phyloP scores from a whole-genome alignment of 2,888 invertebrate genomes.

The Leptinotarsa rubiginosa region DNA sequence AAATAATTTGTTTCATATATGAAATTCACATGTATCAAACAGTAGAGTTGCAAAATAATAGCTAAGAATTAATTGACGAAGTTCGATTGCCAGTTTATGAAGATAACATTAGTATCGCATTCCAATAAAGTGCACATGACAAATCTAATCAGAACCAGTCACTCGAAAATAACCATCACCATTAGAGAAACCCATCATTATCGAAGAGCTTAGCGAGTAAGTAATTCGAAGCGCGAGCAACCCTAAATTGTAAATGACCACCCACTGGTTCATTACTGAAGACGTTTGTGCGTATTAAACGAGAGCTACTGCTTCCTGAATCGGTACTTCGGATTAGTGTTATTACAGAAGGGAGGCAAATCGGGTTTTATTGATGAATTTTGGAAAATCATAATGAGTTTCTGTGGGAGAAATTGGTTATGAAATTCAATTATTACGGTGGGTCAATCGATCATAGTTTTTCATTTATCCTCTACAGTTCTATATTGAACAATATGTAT shows the following conservation, averaged over 20 bases:
- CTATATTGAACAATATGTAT: too few species aligned
- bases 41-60: not conserved
- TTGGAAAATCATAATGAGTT: not conserved
- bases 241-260: conserved; percentile 4
- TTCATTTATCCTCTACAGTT: too few species aligned
- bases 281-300: conserved; percentile 3
- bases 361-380: not conserved
- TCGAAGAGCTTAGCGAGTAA: conserved; percentile 2
- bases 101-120: too few species aligned
- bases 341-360: not conserved
- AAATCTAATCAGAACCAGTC: not conserved
- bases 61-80: not conserved
- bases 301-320: not conserved
- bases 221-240: not conserved
- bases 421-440: not conserved
- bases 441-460: too few species aligned
- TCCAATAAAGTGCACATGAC: not conserved
- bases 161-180: not conserved
- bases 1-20: too few species aligned
- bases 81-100: not conserved
- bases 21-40: too few species aligned
- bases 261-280: not conserved
- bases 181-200: conserved; percentile 9
- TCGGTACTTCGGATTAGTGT: not conserved
- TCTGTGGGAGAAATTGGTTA: not conserved